phyloP scores from a whole-genome alignment of 1,140 invertebrate genomes.

The Dufourea novaeangliae region DNA sequence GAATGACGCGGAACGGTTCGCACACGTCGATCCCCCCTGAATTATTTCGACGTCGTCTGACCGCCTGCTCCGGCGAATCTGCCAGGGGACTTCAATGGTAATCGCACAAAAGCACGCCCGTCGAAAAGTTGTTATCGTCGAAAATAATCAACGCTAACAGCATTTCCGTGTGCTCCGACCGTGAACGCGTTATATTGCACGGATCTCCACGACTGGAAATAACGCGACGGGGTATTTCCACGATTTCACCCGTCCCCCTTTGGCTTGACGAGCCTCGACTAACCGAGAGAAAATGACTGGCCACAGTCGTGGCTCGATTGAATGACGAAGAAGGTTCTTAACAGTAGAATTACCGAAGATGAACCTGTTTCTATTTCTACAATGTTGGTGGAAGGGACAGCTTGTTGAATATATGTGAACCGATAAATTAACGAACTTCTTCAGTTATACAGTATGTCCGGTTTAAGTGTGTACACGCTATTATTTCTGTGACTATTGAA shows the following conservation, averaged over 20 bases:
- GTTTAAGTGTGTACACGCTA: too few species aligned
- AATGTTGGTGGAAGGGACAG: too few species aligned
- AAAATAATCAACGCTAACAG: constrained; percentile 37
- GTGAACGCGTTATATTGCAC: not conserved
- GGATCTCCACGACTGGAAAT: not conserved
- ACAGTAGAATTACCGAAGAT: too few species aligned
- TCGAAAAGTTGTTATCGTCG: constrained; percentile 11
- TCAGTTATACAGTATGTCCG: too few species aligned
- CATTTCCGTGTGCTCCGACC: not conserved
- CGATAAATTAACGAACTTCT: too few species aligned
- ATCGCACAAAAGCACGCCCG: not conserved
- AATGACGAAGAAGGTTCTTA: not conserved
- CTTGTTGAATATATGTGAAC: too few species aligned
- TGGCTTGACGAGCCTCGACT: not conserved
- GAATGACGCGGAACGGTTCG: constrained; percentile 6
- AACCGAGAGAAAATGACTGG: not conserved
- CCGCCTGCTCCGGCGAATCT: not conserved
- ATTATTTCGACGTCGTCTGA: not conserved
- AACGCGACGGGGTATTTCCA: not conserved
- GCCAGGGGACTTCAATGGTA: constrained; percentile 8
- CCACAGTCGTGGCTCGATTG: too few species aligned
- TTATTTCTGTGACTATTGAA: too few species aligned
- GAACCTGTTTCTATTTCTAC: too few species aligned
- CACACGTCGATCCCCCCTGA: not conserved
- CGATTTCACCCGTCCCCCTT: not conserved